Evolutionary conservation across 2,113 vertebrate genomes (phyloP).

Genomic region (Noturus placidus): DNA sequence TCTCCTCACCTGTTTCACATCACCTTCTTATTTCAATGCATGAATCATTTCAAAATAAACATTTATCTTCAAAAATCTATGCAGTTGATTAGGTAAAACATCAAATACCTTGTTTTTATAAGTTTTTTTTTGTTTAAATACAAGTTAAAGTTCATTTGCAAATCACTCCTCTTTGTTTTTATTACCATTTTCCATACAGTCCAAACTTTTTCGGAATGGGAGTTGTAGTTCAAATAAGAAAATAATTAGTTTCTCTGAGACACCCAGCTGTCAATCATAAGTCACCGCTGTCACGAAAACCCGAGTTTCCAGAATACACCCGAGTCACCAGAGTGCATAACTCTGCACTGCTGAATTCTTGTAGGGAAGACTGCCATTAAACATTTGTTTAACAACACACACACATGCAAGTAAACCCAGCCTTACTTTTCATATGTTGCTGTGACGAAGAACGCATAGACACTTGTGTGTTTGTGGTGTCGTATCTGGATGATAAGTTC

Average conservation of each 20-base stretch:
- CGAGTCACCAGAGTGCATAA: not conserved
- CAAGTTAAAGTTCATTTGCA: too few relatives aligned
- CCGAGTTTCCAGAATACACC: not conserved
- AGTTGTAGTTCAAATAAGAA: not conserved
- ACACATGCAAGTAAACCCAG: not conserved
- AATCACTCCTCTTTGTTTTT: too few relatives aligned
- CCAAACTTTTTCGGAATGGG: too few relatives aligned
- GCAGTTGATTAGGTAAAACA: too few relatives aligned
- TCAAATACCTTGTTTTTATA: too few relatives aligned
- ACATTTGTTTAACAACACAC: slow-evolving; percentile 2
- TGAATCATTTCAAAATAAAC: too few relatives aligned
- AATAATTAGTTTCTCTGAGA: not conserved
- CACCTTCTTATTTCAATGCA: too few relatives aligned
- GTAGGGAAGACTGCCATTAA: not conserved
- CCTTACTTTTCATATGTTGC: slow-evolving; percentile 92
- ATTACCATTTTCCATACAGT: too few relatives aligned
- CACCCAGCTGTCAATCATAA: not conserved
- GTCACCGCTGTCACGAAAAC: not conserved
- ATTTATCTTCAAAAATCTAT: too few relatives aligned
- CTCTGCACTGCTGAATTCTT: not conserved
- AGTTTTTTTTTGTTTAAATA: too few relatives aligned
- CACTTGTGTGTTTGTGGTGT: slow-evolving; percentile 88
- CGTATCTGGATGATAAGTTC: slow-evolving; percentile 97
- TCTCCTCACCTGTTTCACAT: too few relatives aligned
- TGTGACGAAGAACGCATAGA: slow-evolving; percentile 94